Evolutionary conservation across 2,113 vertebrate species (phyloP), one percentile per base, ranked within the genome.

Genomic region (Bucco capensis): DNA sequence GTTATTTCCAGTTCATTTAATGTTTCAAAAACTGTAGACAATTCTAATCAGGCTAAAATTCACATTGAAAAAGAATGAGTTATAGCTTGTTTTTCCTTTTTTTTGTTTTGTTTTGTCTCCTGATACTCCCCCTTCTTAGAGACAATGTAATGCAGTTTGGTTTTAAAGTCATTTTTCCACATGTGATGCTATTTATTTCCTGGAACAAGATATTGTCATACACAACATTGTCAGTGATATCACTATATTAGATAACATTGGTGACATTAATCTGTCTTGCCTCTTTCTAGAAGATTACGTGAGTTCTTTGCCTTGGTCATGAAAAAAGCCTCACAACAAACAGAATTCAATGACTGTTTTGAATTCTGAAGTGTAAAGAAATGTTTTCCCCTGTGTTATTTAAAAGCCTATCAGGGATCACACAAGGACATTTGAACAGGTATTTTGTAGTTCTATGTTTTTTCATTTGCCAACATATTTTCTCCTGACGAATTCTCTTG

Each of bases 61-160:
- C 42, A 51, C 8, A 31, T 6, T 69, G 38, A 62, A 88, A 73
- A 65, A 12, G 5, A 83, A 60, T 8, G 1, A 62, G 5, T 28
- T 60, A 25, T 14, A 74, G 6, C 5, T 70, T 21, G 1, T 4
- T 17, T 37, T 22, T 16, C 7, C 12, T 25, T 16, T 51, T 31
- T 19, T 5, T 61, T 60, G 25, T 27, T 23, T 37, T 28, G 28
- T 54, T 31, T 6, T 3, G 10, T 51, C 23, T 57, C 24, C n/a
- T 50, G 54, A 40, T 1, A 3, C 5, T 66, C 23, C 10, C 0
- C 28, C 1, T 3, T 49, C 9, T 69, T 69, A 73, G 10, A 72
- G 17, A 50, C 9, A 64, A 38, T 49, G 25, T 25, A 79, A 65
- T 40, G 8, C 22, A 82, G 1, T 4, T 79, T 19, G 2, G 3